These are phyloP conservation scores for Prolemur simus DNA, from an alignment of 2,113 vertebrate species.

Conservation along the genomic window DNA sequence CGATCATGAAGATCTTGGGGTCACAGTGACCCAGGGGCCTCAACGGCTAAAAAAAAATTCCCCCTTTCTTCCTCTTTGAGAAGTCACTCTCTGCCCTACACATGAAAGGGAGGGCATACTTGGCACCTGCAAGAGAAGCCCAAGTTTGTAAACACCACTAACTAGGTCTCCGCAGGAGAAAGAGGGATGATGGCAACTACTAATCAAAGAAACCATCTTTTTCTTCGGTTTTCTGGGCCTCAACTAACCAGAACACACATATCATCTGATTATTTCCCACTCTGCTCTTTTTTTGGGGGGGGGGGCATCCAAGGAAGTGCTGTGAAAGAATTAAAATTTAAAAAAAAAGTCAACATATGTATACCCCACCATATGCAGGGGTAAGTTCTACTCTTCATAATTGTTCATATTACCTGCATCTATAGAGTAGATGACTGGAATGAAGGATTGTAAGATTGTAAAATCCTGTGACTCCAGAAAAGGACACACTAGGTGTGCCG, in stretches of 20 bases:
- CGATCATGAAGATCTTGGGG: conserved; percentile 27
- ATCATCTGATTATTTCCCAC: neutral
- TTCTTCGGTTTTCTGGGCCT: neutral
- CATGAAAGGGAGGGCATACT: neutral
- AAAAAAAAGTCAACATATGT: neutral
- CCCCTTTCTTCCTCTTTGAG: neutral
- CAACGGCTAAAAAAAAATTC: neutral
- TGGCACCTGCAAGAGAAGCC: neutral
- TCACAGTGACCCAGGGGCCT: conserved; percentile 25
- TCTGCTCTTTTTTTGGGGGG: neutral
- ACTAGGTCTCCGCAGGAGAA: neutral
- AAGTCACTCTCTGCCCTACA: neutral
- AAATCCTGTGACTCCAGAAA: neutral
- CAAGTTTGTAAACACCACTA: neutral
- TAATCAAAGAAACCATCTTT: neutral
- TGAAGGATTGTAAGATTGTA: neutral
- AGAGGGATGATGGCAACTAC: neutral
- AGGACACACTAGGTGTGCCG: neutral
- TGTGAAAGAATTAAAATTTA: neutral
- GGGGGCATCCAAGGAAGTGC: neutral
- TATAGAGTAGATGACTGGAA: neutral
- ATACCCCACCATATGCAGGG: neutral
- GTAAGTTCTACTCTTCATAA: neutral
- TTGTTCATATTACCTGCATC: neutral
- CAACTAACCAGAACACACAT: neutral